Evolutionary conservation across 2,113 vertebrate genomes (phyloP).

Genomic region (Struthio camelus): DNA sequence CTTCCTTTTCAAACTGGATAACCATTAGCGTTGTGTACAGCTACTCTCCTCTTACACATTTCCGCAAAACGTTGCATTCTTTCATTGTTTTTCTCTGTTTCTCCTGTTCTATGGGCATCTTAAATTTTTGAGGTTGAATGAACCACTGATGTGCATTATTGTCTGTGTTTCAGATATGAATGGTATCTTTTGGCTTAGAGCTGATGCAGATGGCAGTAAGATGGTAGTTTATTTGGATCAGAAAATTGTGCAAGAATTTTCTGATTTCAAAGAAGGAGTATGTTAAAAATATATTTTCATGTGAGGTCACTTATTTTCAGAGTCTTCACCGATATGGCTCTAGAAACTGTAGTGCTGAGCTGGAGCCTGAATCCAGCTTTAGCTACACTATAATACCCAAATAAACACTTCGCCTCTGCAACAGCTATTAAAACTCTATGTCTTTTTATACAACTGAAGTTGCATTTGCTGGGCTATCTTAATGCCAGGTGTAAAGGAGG

Average conservation of each 20-base stretch:
- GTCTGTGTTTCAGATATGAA: not conserved
- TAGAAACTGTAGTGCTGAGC: not conserved
- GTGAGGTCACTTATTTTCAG: not conserved
- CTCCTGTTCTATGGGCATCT: not conserved
- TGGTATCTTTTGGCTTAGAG: constrained; percentile 36
- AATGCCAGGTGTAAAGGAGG: not conserved
- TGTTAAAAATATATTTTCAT: constrained; percentile 3
- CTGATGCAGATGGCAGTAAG: constrained; percentile 40
- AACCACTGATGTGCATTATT: constrained; percentile 22
- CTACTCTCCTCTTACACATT: not conserved
- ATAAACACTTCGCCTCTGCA: not conserved
- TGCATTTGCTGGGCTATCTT: not conserved
- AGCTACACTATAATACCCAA: not conserved
- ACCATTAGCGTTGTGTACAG: not conserved
- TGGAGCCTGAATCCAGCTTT: not conserved
- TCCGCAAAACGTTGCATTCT: not conserved
- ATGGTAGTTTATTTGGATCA: constrained; percentile 27
- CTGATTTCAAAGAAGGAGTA: not conserved
- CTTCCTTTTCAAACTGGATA: not conserved
- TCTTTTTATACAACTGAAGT: not conserved
- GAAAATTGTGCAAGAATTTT: constrained; percentile 2
- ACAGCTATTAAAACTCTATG: not conserved
- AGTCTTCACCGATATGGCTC: not conserved
- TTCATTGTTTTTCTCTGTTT: not conserved
- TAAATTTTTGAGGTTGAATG: not conserved